Evolutionary conservation across 1,140 invertebrate genomes (phyloP).

Genomic region (Stenopsyche tienmushanensis): DNA sequence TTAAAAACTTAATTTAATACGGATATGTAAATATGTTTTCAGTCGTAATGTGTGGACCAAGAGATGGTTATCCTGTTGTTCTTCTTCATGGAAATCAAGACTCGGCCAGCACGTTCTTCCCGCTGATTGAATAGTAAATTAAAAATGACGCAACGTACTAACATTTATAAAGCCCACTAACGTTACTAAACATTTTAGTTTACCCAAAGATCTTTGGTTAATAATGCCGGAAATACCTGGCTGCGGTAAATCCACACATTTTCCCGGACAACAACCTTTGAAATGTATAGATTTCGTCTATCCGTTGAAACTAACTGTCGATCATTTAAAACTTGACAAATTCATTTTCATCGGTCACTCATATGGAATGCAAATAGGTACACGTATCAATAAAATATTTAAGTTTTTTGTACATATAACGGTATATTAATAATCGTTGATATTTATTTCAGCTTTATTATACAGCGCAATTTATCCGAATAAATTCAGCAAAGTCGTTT

Average conservation of each 20-base stretch:
- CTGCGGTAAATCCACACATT: conserved; percentile 26
- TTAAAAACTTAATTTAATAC: not conserved
- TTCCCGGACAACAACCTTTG: conserved; percentile 27
- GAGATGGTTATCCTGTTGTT: conserved; percentile 2
- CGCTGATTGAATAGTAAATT: conserved; percentile 24
- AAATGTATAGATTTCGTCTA: conserved; percentile 21
- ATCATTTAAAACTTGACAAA: conserved; percentile 29
- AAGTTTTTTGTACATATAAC: too few species aligned
- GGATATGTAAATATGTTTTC: conserved; percentile 5
- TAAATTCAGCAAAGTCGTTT: conserved; percentile 22
- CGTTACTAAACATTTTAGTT: conserved; percentile 1
- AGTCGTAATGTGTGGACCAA: conserved; percentile 20
- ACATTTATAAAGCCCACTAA: not conserved
- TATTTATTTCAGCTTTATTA: conserved; percentile 30
- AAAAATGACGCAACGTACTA: not conserved
- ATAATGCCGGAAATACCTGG: conserved; percentile 32
- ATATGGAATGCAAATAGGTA: conserved; percentile 35
- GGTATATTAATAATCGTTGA: not conserved
- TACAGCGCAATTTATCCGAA: conserved; percentile 27
- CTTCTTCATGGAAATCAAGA: conserved; percentile 28
- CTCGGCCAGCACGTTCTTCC: conserved; percentile 23
- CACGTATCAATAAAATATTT: too few species aligned
- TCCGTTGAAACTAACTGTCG: conserved; percentile 19
- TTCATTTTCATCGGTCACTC: conserved; percentile 36
- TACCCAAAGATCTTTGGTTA: conserved; percentile 25